Percentiles rank a stretch among this genome's conserved stretches.
Evolutionary conservation across 2,113 vertebrate genomes (phyloP).

Genomic region (Pseudorhombus dupliciocellatus): DNA sequence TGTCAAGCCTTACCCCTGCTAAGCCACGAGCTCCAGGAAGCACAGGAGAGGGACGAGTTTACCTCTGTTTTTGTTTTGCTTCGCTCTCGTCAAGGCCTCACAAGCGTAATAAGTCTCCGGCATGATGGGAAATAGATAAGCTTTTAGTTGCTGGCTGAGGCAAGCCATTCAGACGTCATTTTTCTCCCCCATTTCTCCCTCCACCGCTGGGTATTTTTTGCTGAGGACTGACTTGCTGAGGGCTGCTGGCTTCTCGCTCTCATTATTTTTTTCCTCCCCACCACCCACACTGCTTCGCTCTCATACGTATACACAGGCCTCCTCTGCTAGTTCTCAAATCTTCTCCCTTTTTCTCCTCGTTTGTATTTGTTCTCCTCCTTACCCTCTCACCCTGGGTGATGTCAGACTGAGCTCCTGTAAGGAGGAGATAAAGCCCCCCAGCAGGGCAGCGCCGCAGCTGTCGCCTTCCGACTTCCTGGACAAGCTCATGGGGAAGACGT

Average conservation of each 20-base stretch:
- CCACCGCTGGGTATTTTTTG: constrained; percentile 42
- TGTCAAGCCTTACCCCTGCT: constrained; percentile 58
- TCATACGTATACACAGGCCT: constrained; percentile 20
- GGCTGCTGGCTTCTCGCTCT: constrained; percentile 39
- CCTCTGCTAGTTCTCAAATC: constrained; percentile 36
- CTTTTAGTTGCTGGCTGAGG: constrained; percentile 53
- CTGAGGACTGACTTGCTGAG: constrained; percentile 58
- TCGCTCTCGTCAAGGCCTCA: constrained; percentile 36
- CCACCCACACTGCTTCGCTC: constrained; percentile 33
- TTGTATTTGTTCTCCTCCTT: constrained; percentile 28
- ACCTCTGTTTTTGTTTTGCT: constrained; percentile 42
- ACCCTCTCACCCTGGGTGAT: constrained; percentile 38
- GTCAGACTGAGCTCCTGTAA: constrained; percentile 88
- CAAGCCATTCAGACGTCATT: constrained; percentile 39
- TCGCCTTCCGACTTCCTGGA: constrained; percentile 96
- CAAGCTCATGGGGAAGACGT: constrained; percentile 95
- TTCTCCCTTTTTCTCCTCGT: constrained; percentile 24
- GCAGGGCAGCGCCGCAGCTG: constrained; percentile 79
- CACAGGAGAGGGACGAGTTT: constrained; percentile 43
- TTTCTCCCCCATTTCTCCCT: constrained; percentile 55
- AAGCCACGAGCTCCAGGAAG: constrained; percentile 43
- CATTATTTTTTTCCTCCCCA: constrained; percentile 31
- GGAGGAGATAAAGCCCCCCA: constrained; percentile 87
- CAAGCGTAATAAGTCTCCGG: constrained; percentile 53
- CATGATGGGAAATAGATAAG: constrained; percentile 53